Percentiles rank a stretch among this genome's conserved stretches.
phyloP scores from a whole-genome alignment of 2,888 invertebrate species.

The Amphiduros pacificus region DNA sequence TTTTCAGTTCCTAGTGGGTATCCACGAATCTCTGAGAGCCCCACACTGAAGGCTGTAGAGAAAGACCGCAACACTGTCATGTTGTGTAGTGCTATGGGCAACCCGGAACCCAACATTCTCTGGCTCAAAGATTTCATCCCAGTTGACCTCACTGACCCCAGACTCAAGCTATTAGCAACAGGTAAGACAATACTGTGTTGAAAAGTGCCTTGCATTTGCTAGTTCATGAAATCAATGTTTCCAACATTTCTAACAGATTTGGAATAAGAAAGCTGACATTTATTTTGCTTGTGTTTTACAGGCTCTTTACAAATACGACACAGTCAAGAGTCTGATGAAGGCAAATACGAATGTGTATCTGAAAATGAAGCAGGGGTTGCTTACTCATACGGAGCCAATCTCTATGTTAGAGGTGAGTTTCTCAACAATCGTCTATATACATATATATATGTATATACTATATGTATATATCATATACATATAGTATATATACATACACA shows the following conservation, averaged over 20 bases:
- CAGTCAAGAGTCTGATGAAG: conserved; percentile 88
- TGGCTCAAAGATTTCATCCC: conserved; percentile 87
- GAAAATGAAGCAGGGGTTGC: conserved; percentile 91
- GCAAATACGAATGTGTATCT: conserved; percentile 94
- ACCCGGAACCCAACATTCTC: conserved; percentile 76
- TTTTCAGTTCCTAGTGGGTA: conserved; percentile 81
- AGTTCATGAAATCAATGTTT: too few relatives aligned
- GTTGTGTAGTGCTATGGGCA: conserved; percentile 85
- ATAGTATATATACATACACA: too few relatives aligned
- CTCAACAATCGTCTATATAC: not conserved
- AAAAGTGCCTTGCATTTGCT: too few relatives aligned
- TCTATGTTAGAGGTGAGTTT: conserved; percentile 87
- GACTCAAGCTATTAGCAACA: conserved; percentile 37
- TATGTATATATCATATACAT: too few relatives aligned
- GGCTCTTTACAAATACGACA: conserved; percentile 86
- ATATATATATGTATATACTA: too few relatives aligned
- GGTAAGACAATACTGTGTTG: too few relatives aligned
- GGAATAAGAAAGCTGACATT: too few relatives aligned
- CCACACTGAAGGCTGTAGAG: conserved; percentile 92
- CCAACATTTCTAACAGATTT: too few relatives aligned
- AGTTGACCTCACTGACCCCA: conserved; percentile 71
- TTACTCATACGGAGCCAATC: conserved; percentile 80
- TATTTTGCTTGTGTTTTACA: too few relatives aligned
- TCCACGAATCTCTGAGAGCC: conserved; percentile 84
- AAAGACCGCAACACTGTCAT: conserved; percentile 89